These are phyloP conservation scores for Epizoanthus fatuus DNA, from an alignment of 92 coral and sea anemone genomes.

Conservation along the genomic window DNA sequence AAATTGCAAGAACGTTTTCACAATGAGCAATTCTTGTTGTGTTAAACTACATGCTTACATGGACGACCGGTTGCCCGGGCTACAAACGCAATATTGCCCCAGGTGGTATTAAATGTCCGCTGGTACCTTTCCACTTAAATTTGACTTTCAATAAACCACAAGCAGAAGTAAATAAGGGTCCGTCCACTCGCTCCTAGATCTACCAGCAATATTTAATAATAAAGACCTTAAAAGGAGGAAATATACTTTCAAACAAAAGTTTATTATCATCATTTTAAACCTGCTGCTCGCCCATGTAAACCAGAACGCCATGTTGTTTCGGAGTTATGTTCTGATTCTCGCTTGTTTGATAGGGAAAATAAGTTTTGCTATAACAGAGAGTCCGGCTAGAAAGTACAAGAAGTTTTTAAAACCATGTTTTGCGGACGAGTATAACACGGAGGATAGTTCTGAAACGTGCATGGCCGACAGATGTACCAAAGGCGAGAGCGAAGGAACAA, in stretches of 20 bases:
- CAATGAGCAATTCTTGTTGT: no score
- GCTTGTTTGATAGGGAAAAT: conserved; percentile 27
- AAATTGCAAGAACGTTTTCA: no score
- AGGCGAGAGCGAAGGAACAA: neutral
- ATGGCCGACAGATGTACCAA: conserved; percentile 1
- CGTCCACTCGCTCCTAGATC: neutral
- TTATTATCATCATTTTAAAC: conserved; percentile 10
- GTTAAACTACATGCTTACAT: no score
- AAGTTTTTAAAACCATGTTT: conserved; percentile 29
- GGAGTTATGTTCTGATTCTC: conserved; percentile 4
- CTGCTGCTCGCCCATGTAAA: conserved; percentile 6
- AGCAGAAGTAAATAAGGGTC: no score
- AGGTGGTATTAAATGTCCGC: no score
- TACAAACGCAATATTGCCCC: no score
- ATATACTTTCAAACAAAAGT: neutral
- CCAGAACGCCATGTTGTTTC: conserved; percentile 37
- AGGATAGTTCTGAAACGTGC: neutral
- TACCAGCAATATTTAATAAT: conserved; percentile 50
- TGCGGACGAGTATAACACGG: neutral
- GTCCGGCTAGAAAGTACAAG: conserved; percentile 33
- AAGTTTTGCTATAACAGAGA: conserved; percentile 12
- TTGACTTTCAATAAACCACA: no score
- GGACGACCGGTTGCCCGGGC: no score
- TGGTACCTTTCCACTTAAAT: no score
- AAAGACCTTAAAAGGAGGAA: conserved; percentile 16